Evolutionary conservation across 2,888 invertebrate genomes (phyloP), one percentile per base, ranked within the genome.

Genomic region (Pomacea canaliculata): DNA sequence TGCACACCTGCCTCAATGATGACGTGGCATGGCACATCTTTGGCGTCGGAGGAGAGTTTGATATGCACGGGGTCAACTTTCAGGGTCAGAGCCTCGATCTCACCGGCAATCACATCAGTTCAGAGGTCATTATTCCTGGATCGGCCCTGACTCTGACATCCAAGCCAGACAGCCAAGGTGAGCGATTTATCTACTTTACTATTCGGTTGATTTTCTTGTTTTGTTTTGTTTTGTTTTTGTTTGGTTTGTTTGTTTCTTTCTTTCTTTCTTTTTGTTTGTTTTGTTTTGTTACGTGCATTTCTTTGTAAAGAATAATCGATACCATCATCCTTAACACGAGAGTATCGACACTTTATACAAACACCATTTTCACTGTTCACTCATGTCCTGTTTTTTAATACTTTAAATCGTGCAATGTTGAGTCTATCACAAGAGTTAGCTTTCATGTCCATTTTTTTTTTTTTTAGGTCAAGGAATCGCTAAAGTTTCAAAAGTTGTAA

Each of bases 1-100:
- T 86, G 13, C 81, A 82, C 19, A 80, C 84, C 81, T 85, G 85
- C 76, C 68, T 81, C 0, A 82, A 83, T 1, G 85, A 86, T 69
- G 60, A 60, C 60, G 76, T 78, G 16, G 76, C 76, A n/a, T 78
- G 78, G 78, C 76, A 78, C 59, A 19, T 76, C 37, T 66, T 78
- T 37, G 78, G 78, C 10, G 59, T 73, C n/a, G 78, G 78, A 5
- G 73, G 73, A 16, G 59, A 73, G 51, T 69, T 69, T 48, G 78
- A 78, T 62, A 56, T 66, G 72, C 78, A 78, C 68, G 78, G 76
- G 23, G 71, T 73, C 66, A 76, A 73, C 67, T 67, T 78, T 49
- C 69, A 76, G 27, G 78, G 78, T 12, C 70, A 73, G 70, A 78
- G 76, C 16, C 70, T 78, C 27, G 83, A 84, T 9, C 77, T 81